Base-by-base conservation (phyloP, 2,888 invertebrate genomes). In the Ommatoiulus sabulosus region DNA sequence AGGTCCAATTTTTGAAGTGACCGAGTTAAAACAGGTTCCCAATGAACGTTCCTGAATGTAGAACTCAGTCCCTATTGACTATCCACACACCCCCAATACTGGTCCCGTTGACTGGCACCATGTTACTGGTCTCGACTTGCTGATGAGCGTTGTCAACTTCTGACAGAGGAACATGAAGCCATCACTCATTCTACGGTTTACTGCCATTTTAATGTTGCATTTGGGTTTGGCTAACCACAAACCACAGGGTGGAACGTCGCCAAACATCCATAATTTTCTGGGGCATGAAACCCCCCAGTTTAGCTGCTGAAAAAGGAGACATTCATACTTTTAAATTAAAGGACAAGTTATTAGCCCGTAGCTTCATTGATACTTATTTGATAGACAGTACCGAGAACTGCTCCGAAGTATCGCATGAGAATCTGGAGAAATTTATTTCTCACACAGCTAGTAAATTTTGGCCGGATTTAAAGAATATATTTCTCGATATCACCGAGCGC, bases 241-340 rank as follows among this genome's bases (percentile, higher is more conserved):
- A 52, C 52, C 52, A 52, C 52, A 52, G 17, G 12, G 52, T 17
- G 15, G 1, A 52, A 52, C 17, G 15, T 17, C 4, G 17, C 12
- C 48, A 48, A 48, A 7, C 3, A 52, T 52, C 15, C 12, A 52
- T 63, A 63, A 63, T n/a, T n/a, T n/a, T 0, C n/a, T 63, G 63
- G 63, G 63, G n/a, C 63, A 6, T 63, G 63, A n/a, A 63, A 63
- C 63, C n/a, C 35, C 63, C 63, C 63, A 63, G 63, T 63, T 63
- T n/a, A n/a, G 20, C 17, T 63, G 63, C 17, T 63, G 6, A 20
- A n/a, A 63, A 8, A 17, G 52, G 15, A 17, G 10, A 52, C 52
- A 17, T 35, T 57, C 63, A n/a, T n/a, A 6, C n/a, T 63, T 63
- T 63, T 17, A n/a, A 63, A 35, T 35, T 35, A 35, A 35, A 35